These are phyloP conservation scores for Campylorhamphus procurvoides DNA, from an alignment of 2,113 vertebrate species.

Conservation along the genomic window DNA sequence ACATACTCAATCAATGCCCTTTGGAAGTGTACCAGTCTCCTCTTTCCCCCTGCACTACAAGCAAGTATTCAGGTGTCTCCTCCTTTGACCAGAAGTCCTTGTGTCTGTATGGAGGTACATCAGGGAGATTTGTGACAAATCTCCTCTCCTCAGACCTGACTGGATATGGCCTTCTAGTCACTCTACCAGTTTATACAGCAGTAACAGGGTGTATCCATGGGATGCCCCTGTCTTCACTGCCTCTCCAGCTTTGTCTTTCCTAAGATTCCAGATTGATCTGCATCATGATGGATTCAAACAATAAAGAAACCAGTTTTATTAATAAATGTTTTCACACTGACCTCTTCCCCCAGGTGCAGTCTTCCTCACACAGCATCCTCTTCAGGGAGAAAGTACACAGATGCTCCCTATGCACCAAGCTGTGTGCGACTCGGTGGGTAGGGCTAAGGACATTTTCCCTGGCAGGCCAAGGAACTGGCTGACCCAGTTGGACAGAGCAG, in stretches of 20 bases:
- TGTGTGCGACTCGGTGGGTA: rapidly evolving
- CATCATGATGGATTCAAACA: background rate
- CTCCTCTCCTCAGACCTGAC: background rate
- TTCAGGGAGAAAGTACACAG: background rate
- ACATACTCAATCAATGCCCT: background rate
- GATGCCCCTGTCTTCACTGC: background rate
- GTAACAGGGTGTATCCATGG: background rate
- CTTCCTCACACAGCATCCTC: background rate
- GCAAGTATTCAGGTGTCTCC: background rate
- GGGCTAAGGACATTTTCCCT: background rate
- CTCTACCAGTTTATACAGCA: background rate
- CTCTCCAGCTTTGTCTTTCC: background rate
- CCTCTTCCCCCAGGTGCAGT: background rate
- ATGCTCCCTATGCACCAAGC: rapidly evolving
- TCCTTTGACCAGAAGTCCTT: background rate
- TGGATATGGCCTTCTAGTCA: background rate
- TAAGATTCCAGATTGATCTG: background rate
- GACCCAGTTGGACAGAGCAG: background rate
- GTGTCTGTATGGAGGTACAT: background rate
- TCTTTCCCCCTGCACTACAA: background rate
- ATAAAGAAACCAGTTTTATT: background rate
- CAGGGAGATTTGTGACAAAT: background rate
- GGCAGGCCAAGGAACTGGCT: background rate
- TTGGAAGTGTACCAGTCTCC: background rate
- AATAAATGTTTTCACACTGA: background rate